These are phyloP conservation scores for Phaethornis superciliosus DNA, from an alignment of 2,113 vertebrate species.

Conservation along the genomic window DNA sequence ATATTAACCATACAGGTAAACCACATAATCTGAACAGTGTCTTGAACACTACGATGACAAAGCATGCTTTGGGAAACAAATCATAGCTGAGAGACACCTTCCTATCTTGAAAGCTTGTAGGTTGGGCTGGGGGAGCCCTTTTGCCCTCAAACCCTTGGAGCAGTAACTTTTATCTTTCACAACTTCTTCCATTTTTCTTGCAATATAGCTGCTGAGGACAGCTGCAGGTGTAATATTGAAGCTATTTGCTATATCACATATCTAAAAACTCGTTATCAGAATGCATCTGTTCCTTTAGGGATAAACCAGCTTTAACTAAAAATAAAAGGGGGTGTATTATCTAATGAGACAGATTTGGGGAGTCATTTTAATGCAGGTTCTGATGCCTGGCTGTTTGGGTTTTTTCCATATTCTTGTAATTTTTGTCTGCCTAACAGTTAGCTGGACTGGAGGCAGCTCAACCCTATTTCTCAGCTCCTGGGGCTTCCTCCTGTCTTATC, in stretches of 20 bases:
- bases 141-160: neutral
- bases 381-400: neutral
- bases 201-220: neutral
- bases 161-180: neutral
- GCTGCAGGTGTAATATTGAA: neutral
- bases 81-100: neutral
- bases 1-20: slow-evolving; percentile 44
- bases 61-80: neutral
- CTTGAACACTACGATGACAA: neutral
- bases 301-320: neutral
- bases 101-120: neutral
- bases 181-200: neutral
- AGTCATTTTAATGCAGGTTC: neutral
- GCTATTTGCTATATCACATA: neutral
- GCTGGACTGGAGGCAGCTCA: neutral
- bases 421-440: neutral
- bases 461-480: neutral
- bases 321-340: neutral
- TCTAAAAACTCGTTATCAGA: neutral
- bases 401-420: neutral
- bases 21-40: neutral
- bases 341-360: accelerated
- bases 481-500: neutral
- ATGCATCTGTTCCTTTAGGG: neutral
- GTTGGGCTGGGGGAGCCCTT: neutral